A percentile compares a stretch with the other conserved stretches of the same genome.
These are phyloP conservation scores for Procambarus clarkii DNA, from an alignment of 1,140 invertebrate genomes.

Conservation along the genomic window DNA sequence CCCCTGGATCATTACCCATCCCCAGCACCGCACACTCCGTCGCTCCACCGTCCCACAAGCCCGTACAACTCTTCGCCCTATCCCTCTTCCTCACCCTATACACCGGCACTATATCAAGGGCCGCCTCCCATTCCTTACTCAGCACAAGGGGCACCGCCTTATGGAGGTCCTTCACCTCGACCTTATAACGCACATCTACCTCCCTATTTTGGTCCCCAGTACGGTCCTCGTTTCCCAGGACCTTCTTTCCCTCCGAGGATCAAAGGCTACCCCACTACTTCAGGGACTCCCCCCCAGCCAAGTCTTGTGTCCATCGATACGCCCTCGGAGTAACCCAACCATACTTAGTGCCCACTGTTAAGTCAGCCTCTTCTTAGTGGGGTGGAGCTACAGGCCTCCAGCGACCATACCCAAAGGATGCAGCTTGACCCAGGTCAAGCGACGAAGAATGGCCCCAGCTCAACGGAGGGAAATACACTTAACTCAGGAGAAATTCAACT, in stretches of 20 bases:
- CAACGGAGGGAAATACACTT: no score
- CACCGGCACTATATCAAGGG: not conserved
- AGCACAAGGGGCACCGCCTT: conserved; percentile 6
- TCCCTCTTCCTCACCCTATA: not conserved
- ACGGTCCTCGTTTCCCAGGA: conserved; percentile 18
- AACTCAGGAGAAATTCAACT: not conserved
- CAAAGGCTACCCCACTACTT: not conserved
- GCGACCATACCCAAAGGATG: no score
- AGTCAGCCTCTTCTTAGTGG: no score
- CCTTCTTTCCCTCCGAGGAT: conserved; percentile 31
- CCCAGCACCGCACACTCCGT: not conserved
- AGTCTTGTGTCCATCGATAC: not conserved
- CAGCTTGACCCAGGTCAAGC: no score
- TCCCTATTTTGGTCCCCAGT: conserved; percentile 41
- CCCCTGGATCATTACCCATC: conserved; percentile 8
- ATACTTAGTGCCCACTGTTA: not conserved
- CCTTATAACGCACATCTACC: conserved; percentile 4
- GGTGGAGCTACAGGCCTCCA: no score
- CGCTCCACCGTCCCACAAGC: not conserved
- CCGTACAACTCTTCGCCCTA: not conserved
- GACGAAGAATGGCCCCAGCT: no score
- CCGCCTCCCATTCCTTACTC: not conserved
- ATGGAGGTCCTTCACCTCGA: conserved; percentile 12
- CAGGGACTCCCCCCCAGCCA: not conserved
- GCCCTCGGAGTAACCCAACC: not conserved